Percentiles rank a stretch among this genome's conserved stretches.
phyloP scores from a whole-genome alignment of 1,140 invertebrate genomes.

The Pogonus chalceus region DNA sequence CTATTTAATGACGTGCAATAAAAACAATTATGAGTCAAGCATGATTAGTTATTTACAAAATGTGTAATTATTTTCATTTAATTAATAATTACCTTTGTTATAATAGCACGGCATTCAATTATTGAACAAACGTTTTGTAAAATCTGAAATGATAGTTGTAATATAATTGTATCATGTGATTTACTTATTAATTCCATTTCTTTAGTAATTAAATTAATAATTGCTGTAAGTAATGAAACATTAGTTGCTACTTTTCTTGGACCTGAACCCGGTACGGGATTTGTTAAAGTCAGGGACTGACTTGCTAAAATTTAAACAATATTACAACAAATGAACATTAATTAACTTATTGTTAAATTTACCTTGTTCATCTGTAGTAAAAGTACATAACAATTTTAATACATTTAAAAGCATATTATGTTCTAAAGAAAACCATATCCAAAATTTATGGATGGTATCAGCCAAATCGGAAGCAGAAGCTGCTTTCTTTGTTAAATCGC shows the following conservation, averaged over 20 bases:
- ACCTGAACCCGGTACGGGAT: slow-evolving; percentile 39
- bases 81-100: slow-evolving; percentile 41
- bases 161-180: slow-evolving; percentile 33
- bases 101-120: slow-evolving; percentile 40
- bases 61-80: no score
- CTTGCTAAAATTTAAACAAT: slow-evolving; percentile 33
- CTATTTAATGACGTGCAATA: no score
- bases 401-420: slow-evolving; percentile 32
- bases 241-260: slow-evolving; percentile 41
- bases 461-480: slow-evolving; percentile 36
- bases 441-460: slow-evolving; percentile 44
- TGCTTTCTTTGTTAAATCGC: slow-evolving; percentile 32
- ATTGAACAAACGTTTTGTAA: slow-evolving; percentile 39
- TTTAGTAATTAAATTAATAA: slow-evolving; percentile 36
- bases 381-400: slow-evolving; percentile 43
- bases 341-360: slow-evolving; percentile 13
- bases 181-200: slow-evolving; percentile 40
- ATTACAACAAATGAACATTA: slow-evolving; percentile 7
- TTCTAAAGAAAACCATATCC: slow-evolving; percentile 41
- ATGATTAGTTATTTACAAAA: no score
- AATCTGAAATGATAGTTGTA: slow-evolving; percentile 39
- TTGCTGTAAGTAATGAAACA: slow-evolving; percentile 39
- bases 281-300: slow-evolving; percentile 41
- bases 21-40: no score
- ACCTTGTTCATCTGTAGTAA: slow-evolving; percentile 40